Percentiles rank a stretch among this genome's conserved stretches.
Evolutionary conservation across 30 jellyfish, hydroid and myxozoan genomes (phyloP).

Genomic region (Mastigias papua): DNA sequence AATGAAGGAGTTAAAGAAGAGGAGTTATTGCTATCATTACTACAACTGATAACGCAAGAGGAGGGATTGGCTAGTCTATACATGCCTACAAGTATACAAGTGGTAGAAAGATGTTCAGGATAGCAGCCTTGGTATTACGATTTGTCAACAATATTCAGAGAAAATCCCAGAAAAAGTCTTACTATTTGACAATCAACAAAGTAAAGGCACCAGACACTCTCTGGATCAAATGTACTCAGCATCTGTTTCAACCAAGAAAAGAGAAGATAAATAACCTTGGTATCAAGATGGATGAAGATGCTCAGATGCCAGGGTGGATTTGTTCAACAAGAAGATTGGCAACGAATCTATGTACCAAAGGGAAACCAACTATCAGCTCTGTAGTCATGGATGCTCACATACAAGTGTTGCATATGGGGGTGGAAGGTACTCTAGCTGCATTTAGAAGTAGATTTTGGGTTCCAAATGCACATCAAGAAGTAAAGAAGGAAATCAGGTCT

Average conservation of each 20-base stretch:
- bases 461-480: slow-evolving; percentile 38
- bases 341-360: slow-evolving; percentile 56
- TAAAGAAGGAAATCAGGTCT: neutral
- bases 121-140: slow-evolving; percentile 59
- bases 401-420: slow-evolving; percentile 59
- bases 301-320: slow-evolving; percentile 54
- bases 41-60: slow-evolving; percentile 9
- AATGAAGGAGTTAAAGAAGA: slow-evolving; percentile 36
- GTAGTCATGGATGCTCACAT: slow-evolving; percentile 47
- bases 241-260: slow-evolving; percentile 12
- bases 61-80: slow-evolving; percentile 12
- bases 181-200: neutral
- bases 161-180: slow-evolving; percentile 11
- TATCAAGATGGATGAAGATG: slow-evolving; percentile 24
- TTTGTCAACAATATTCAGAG: slow-evolving; percentile 33
- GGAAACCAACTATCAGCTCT: slow-evolving; percentile 17
- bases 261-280: slow-evolving; percentile 52
- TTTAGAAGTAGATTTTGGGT: slow-evolving; percentile 39
- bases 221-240: slow-evolving; percentile 53
- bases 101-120: slow-evolving; percentile 53
- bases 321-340: slow-evolving; percentile 50
- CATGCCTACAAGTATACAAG: slow-evolving; percentile 39
- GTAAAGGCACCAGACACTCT: slow-evolving; percentile 35
- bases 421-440: slow-evolving; percentile 57
- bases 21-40: neutral